Evolutionary conservation across 2,113 vertebrate species (phyloP).

Genomic region (Rhinolophus ferrumequinum): DNA sequence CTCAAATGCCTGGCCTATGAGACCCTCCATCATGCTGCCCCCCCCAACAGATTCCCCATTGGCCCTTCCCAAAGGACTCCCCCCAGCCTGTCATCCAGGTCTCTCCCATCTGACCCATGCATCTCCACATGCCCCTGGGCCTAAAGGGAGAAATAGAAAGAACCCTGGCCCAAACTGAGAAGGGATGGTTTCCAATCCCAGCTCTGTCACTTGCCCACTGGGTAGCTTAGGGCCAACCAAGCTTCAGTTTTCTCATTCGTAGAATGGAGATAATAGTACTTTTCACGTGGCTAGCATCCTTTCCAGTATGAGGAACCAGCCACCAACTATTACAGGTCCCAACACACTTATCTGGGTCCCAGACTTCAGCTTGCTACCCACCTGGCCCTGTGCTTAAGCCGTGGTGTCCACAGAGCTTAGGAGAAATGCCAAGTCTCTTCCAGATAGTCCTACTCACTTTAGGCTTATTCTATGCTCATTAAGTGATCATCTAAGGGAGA

Average conservation of each 20-base stretch:
- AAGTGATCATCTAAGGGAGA: not conserved
- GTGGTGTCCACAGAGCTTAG: not conserved
- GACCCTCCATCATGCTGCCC: not conserved
- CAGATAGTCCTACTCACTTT: not conserved
- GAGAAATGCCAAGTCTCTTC: not conserved
- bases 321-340: not conserved
- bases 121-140: no score
- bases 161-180: not conserved
- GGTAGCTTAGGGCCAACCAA: not conserved
- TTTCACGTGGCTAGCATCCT: not conserved
- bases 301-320: not conserved
- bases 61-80: no score
- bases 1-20: not conserved
- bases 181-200: not conserved
- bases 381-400: fast-evolving
- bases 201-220: not conserved
- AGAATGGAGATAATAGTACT: not conserved
- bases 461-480: not conserved
- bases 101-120: not conserved
- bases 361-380: not conserved
- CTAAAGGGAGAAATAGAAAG: not conserved
- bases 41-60: not conserved
- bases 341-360: not conserved
- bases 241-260: not conserved
- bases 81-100: fast-evolving